Evolutionary conservation across 2,113 vertebrate genomes (phyloP), one percentile per base, ranked within the genome.

Genomic region (Polypterus bichir): DNA sequence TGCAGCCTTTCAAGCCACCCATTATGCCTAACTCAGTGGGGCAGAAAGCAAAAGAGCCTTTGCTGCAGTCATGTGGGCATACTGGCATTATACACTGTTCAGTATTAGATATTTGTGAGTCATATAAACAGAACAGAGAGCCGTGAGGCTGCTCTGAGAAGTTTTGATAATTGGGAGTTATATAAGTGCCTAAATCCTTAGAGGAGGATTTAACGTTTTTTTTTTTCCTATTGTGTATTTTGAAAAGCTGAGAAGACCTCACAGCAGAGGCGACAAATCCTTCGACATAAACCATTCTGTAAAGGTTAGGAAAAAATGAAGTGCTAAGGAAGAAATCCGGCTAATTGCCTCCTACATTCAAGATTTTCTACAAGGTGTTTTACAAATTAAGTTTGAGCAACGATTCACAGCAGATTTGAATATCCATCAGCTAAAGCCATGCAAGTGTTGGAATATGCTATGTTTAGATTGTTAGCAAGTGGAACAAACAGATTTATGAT

Each of bases 121-220:
- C 80, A 76, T 80, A 81, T 82, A 84, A 86, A 86, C 83, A 84
- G 76, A 76, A 74, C 69, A 74, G 73, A 76, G 77, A 72, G 70
- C 78, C 76, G 68, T 64, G 73, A 72, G 73, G 76, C 74, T 75
- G 77, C 76, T 73, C 74, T 65, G 69, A 70, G 69, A 84, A 74
- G 76, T 85, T 74, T 71, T 80, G 77, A 79, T 84, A 87, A 86
- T 85, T 86, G 83, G 80, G 76, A 80, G 79, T 85, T 85, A 81
- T 79, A 81, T 83, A 83, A 83, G 80, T 80, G 76, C 76, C 74
- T 79, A 83, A 88, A 86, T 85, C 81, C 81, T 79, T 66, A 77
- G 74, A 68, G 59, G 65, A 74, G 75, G 80, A 76, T 79, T 81
- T 81, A 69, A 78, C 78, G 71, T 72, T 71, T 63, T 67, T 61